Base-by-base conservation (phyloP, 2,888 invertebrate genomes). In the Drosophila niveifrons region DNA sequence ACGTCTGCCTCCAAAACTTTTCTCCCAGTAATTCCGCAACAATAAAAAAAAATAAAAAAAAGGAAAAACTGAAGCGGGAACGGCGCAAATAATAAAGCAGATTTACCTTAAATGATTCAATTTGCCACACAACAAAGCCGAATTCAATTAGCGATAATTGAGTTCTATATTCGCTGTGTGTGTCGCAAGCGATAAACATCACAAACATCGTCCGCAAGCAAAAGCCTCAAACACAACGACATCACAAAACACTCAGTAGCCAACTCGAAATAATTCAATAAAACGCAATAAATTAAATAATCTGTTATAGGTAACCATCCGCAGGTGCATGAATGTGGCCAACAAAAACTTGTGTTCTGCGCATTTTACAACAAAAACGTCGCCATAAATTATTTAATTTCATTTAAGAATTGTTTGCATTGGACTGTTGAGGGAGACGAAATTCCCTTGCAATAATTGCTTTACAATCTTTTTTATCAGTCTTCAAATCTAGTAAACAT, bases 71-170 rank as follows among this genome's bases (percentile, higher is more conserved):
- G 23, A 36, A 2, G 10, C 8, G 11, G 36, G 41, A 43, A 44
- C 29, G 62, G 50, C 59, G 55, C 71, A 80, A 74, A 80, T 79
- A 79, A 72, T 72, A 75, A 73, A 71, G 65, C 74, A 78, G 72
- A 69, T 78, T 75, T 86, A 72, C 65, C 56, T 73, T 58, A 67
- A 72, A 68, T 80, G 74, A 88, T 84, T 80, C 76, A 73, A 80
- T 88, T 78, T 85, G 56, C 65, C 55, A 56, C 51, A 73, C 61
- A 62, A 59, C 67, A 72, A 51, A 69, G 15, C 55, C 55, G 34
- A 85, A 88, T 85, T 63, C 61, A 75, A 75, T 84, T 82, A 78
- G 64, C 72, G 36, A 66, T 76, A 82, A 88, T 80, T 88, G 67
- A 82, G 64, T 85, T 88, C 55, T 36, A 47, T 53, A 61, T 63